Evolutionary conservation across 2,113 vertebrate species (phyloP).

Genomic region (Vombatus ursinus): DNA sequence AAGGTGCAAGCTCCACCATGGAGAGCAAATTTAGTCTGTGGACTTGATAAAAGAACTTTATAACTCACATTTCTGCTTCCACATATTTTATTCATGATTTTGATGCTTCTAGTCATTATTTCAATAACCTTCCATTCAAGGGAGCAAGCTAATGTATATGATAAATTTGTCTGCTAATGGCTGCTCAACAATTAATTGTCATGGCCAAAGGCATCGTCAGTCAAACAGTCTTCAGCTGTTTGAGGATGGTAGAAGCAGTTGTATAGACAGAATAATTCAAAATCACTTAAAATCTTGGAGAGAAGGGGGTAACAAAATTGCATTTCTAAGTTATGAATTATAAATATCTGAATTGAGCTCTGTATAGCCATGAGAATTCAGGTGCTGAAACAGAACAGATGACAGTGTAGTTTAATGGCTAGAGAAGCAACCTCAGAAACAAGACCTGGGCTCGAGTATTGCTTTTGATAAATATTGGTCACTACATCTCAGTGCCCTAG

Average conservation of each 20-base stretch:
- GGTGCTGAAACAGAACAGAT: slow-evolving; percentile 28
- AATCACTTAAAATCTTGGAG: slow-evolving; percentile 34
- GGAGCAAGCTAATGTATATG: slow-evolving; percentile 70
- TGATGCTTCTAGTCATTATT: slow-evolving; percentile 76
- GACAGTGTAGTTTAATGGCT: slow-evolving; percentile 20
- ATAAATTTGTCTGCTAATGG: slow-evolving; percentile 78
- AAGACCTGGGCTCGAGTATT: neutral
- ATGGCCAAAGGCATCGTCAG: slow-evolving; percentile 47
- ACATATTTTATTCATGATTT: slow-evolving; percentile 85
- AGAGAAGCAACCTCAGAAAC: neutral
- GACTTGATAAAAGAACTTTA: slow-evolving; percentile 72
- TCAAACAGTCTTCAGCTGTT: slow-evolving; percentile 63
- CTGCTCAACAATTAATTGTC: slow-evolving; percentile 74
- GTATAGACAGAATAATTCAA: slow-evolving; percentile 29
- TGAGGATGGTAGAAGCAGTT: neutral
- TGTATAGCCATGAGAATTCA: slow-evolving; percentile 2
- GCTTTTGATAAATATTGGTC: neutral
- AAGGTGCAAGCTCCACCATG: slow-evolving; percentile 66
- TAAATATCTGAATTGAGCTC: slow-evolving; percentile 30
- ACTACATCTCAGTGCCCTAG: neutral
- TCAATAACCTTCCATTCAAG: slow-evolving; percentile 75
- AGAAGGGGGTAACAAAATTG: slow-evolving; percentile 16
- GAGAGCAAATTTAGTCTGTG: slow-evolving; percentile 74
- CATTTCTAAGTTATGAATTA: slow-evolving; percentile 43
- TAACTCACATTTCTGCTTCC: slow-evolving; percentile 69